Evolutionary conservation across 2,797 vertebrate species (phyloP).

Genomic region (Vireo griseus): DNA sequence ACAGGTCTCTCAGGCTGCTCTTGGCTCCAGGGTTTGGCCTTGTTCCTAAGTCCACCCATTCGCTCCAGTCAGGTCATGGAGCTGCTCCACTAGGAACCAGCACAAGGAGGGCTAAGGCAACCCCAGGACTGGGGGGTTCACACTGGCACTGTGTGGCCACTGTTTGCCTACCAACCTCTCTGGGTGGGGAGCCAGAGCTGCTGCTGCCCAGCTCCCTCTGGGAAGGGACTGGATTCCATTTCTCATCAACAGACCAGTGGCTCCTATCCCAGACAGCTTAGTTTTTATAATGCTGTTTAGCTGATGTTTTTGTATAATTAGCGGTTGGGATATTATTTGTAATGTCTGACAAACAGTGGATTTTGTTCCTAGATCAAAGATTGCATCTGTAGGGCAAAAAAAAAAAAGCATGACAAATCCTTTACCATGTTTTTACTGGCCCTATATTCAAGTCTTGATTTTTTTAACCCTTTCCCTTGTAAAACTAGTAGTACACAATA

Average conservation of each 20-base stretch:
- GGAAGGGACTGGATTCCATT: neutral
- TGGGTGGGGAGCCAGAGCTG: accelerated
- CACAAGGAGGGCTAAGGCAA: neutral
- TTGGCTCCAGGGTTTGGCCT: neutral
- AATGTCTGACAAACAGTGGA: neutral
- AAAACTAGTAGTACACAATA: neutral
- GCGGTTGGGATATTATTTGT: neutral
- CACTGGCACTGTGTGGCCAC: accelerated
- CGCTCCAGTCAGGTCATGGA: neutral
- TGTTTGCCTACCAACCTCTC: neutral
- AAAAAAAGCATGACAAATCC: neutral
- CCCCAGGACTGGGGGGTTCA: neutral
- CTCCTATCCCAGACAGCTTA: neutral
- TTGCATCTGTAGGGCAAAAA: neutral
- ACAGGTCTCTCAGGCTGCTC: neutral
- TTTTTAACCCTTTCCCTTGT: neutral
- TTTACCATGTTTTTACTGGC: accelerated
- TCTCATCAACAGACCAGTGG: neutral
- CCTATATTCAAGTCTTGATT: neutral
- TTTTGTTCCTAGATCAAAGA: neutral
- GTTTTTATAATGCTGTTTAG: neutral
- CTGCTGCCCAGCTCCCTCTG: neutral
- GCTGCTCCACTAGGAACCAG: accelerated
- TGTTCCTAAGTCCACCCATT: neutral
- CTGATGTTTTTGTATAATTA: neutral